Base-by-base conservation (phyloP, 1,140 invertebrate species). In the Varroa destructor region DNA sequence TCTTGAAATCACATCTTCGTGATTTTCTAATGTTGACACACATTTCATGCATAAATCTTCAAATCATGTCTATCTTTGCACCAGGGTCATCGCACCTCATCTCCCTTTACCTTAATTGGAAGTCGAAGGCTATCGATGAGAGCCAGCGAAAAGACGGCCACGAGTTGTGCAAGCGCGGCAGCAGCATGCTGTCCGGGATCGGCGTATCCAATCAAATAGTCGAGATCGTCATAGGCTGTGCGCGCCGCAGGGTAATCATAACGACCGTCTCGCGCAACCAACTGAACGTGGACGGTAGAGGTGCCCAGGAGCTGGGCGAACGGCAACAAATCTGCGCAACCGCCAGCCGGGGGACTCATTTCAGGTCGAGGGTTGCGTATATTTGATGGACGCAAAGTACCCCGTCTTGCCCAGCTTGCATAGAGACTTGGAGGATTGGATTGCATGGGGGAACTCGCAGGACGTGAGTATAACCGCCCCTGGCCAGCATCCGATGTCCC, bases 251-350 rank as follows among this genome's bases (percentile, higher is more conserved):
- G 61, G 40, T 67, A 67, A 40, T 67, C 61, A 46, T 12, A 43
- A 3, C 40, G 46, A 8, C 61, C 61, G 37, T 67, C 61, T n/a
- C 61, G 12, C 12, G 61, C 61, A 1, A 67, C 61, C 40, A 43
- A 40, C 46, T 67, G 61, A 46, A 67, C 40, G 8, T 67, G 61
- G 40, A 37, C 61, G 14, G 46, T 67, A 12, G 61, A 46, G 8
- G 46, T 37, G 61, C 61, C 61, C 40, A 67, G 61, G 0, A 67
- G 61, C 61, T 67, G 61, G 61, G 46, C 40, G 61, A 67, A 67
- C 8, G 61, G 61, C 12, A 67, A 12, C 40, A 67, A 40, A 40
- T 67, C 61, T 40, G 61, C 61, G 46, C 46, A 51, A 2, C 61
- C 61, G 61, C 61, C 40, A 12, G 61, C 61, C 5, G 61, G 61